These are phyloP conservation scores for Struthidea cinerea DNA, from an alignment of 2,113 vertebrate species.

Conservation along the genomic window DNA sequence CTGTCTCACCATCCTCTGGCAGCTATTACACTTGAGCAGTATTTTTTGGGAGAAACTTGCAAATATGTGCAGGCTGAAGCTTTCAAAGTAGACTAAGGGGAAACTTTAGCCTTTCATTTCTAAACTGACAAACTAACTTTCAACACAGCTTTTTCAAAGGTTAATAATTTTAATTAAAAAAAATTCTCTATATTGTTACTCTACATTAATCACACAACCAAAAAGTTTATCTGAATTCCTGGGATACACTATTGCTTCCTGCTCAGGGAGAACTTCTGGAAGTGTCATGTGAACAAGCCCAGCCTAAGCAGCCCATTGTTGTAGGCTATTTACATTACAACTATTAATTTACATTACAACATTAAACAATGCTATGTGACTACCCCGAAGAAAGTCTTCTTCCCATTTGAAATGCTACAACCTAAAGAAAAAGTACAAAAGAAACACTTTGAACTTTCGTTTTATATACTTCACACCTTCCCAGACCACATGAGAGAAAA, in stretches of 20 bases:
- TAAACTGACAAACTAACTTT: background rate
- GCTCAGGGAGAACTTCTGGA: background rate
- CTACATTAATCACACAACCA: background rate
- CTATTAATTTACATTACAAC: too few relatives aligned
- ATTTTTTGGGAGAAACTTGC: background rate
- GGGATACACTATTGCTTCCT: background rate
- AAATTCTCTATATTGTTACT: background rate
- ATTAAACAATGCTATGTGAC: background rate
- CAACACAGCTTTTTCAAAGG: background rate
- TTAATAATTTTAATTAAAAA: background rate
- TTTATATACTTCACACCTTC: background rate
- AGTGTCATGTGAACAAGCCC: background rate
- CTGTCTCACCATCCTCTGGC: background rate
- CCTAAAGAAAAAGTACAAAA: background rate
- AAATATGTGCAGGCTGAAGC: background rate
- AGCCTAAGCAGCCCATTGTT: background rate
- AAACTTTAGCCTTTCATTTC: background rate
- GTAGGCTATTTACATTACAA: background rate
- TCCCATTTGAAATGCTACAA: background rate
- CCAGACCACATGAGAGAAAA: background rate
- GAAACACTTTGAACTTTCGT: background rate
- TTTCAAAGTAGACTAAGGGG: background rate
- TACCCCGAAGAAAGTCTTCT: background rate
- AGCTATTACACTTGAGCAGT: background rate
- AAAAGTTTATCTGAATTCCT: background rate